A percentile compares a stretch with the other conserved stretches of the same genome.
These are phyloP conservation scores for Campylorhamphus procurvoides DNA, from an alignment of 2,113 vertebrate genomes.

Conservation along the genomic window DNA sequence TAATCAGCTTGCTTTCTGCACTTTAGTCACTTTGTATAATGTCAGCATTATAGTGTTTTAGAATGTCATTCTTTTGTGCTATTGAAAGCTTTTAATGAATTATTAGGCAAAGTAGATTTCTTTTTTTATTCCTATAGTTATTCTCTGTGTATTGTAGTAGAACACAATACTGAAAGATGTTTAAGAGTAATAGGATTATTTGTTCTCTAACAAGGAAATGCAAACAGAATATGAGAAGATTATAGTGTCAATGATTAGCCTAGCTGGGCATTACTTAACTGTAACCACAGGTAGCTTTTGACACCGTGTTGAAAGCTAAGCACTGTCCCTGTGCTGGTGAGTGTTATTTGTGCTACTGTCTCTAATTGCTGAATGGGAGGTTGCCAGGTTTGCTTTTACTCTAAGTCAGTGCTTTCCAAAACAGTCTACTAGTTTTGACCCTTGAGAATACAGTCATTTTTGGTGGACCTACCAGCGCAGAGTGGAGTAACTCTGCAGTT, in stretches of 20 bases:
- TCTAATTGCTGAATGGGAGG: background rate
- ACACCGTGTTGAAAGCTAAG: background rate
- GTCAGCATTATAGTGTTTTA: background rate
- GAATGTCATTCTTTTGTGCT: background rate
- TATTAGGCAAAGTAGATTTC: background rate
- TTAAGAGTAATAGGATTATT: background rate
- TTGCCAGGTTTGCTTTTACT: background rate
- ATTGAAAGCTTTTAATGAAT: background rate
- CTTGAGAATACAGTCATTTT: background rate
- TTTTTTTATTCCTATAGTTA: background rate
- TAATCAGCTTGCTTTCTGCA: background rate
- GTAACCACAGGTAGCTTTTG: background rate
- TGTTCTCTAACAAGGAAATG: background rate
- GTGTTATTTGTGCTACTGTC: background rate
- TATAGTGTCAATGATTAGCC: accelerated
- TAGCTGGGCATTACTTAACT: background rate
- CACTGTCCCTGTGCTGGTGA: background rate
- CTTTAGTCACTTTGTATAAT: background rate
- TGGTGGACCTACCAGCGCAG: background rate
- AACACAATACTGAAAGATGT: background rate
- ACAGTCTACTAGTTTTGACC: background rate
- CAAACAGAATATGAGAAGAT: background rate
- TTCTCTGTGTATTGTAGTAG: background rate
- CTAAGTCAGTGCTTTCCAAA: background rate
- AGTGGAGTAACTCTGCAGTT: background rate